Base-by-base conservation (phyloP, 2,888 invertebrate species). In the Aquatica leii region DNA sequence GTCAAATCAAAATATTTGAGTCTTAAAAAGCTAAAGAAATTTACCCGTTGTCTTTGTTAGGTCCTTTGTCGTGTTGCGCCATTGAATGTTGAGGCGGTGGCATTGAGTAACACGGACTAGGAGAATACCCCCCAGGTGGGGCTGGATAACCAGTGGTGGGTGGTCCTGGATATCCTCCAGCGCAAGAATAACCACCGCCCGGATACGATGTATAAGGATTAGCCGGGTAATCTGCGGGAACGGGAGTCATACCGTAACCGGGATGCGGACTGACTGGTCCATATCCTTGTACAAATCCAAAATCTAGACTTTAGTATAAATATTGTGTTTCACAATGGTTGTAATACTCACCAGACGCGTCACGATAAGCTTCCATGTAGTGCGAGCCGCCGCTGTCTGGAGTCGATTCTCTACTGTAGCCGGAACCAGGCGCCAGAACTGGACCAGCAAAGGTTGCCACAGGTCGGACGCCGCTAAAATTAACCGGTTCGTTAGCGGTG, bases 381-480 rank as follows among this genome's bases (percentile, higher is more conserved):
- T 94, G 94, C 58, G 93, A 93, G 64, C 93, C 93, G 53, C 93
- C 93, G 77, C 93, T 93, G 81, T 94, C 94, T 2, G 94, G 94
- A 54, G 94, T 94, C 67, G 94, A 94, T 83, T 94, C 94, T 75
- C 94, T 88, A 82, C 93, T 94, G 81, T 94, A 94, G 9, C 83
- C 82, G 78, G 88, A 88, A 59, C 91, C 86, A 73, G 91, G 86
- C 82, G 89, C 69, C 69, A 79, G 65, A 69, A 77, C 71, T 67
- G 78, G 68, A 69, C 77, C 79, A 59, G 79, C 78, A 64, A 80
- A 78, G n/a, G 78, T 75, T 46, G 79, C 78, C 66, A 86, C 84
- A 46, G 85, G 85, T 79, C 86, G 82, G 71, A 86, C 85, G 62
- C 85, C 85, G 78, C 85, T 86, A 79, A 87, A 88, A 80, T 86